These are phyloP conservation scores for Psilopogon haemacephalus DNA, from an alignment of 2,113 vertebrate genomes.

Conservation along the genomic window DNA sequence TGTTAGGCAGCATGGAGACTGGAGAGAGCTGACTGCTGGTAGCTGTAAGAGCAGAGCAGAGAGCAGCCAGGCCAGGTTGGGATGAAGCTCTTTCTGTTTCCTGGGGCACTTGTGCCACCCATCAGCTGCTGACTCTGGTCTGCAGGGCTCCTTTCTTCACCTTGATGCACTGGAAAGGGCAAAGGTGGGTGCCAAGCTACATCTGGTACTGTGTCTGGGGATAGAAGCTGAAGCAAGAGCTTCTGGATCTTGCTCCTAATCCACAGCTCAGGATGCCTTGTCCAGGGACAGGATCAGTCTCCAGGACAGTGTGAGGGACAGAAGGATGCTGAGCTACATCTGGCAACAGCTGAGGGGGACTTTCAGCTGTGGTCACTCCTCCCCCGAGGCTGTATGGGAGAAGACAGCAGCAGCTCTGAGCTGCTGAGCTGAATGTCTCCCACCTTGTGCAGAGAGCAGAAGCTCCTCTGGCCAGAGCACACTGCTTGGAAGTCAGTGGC, in stretches of 20 bases:
- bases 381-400: background rate
- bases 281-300: background rate
- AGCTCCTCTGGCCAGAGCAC: background rate
- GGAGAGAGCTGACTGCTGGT: background rate
- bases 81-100: too few species aligned
- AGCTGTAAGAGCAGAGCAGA: background rate
- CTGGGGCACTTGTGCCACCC: background rate
- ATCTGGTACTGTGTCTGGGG: background rate
- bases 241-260: background rate
- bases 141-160: too few species aligned
- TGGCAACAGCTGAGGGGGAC: too few species aligned
- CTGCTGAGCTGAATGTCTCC: background rate
- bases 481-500: background rate
- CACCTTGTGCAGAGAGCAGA: background rate
- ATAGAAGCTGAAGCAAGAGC: background rate
- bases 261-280: background rate
- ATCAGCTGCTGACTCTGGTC: fast-evolving
- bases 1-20: background rate
- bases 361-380: background rate
- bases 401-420: background rate
- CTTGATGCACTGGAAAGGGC: background rate
- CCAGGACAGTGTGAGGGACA: background rate
- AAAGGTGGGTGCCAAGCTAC: background rate
- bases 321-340: background rate
- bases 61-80: background rate